phyloP scores from a whole-genome alignment of 2,113 vertebrate species.

The Rafetus swinhoei region DNA sequence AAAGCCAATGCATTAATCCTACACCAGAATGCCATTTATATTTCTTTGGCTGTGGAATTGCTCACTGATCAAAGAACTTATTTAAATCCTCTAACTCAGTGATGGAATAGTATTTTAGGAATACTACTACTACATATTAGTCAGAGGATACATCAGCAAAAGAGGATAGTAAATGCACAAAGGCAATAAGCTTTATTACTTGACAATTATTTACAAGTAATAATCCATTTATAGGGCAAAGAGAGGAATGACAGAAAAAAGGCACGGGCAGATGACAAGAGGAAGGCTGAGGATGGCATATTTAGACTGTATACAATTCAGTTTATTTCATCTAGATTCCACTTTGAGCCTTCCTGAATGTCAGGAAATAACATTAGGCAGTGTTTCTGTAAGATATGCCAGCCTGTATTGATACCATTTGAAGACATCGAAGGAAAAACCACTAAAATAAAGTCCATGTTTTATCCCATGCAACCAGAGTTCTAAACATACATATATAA shows the following conservation, averaged over 20 bases:
- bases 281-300: conserved; percentile 43
- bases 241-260: not conserved
- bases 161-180: not conserved
- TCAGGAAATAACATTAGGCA: conserved; percentile 1
- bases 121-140: not conserved
- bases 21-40: not conserved
- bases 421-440: not conserved
- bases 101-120: fast-evolving
- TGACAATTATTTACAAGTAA: not conserved
- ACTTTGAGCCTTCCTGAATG: not conserved
- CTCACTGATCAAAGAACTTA: not conserved
- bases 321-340: not conserved
- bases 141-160: not conserved
- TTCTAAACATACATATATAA: not conserved
- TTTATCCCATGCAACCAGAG: not conserved
- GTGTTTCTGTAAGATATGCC: conserved; percentile 52
- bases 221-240: not conserved
- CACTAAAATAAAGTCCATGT: not conserved
- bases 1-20: not conserved
- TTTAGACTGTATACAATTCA: not conserved
- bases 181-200: not conserved
- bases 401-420: not conserved
- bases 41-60: not conserved
- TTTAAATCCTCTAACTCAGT: not conserved
- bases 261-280: not conserved